These are phyloP conservation scores for Danionella dracula DNA, from an alignment of 2,797 vertebrate species.

Conservation along the genomic window DNA sequence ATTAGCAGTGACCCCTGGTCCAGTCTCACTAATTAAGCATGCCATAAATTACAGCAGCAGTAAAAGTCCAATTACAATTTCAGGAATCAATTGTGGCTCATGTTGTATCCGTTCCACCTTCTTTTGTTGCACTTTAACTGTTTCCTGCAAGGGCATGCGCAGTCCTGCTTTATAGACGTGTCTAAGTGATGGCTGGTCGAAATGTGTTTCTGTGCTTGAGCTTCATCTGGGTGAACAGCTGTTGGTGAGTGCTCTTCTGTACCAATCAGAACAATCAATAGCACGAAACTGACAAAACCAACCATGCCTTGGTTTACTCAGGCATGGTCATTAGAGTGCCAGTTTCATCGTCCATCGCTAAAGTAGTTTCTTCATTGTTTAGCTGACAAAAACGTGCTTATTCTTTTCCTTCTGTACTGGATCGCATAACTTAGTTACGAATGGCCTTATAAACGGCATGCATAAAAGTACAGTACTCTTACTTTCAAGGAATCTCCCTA, in stretches of 20 bases:
- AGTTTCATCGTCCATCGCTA: no score
- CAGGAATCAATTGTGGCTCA: background rate
- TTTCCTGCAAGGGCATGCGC: background rate
- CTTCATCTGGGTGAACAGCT: background rate
- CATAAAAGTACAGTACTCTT: no score
- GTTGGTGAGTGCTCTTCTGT: background rate
- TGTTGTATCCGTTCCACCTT: background rate
- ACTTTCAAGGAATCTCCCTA: no score
- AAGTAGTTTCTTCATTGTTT: no score
- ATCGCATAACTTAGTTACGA: no score
- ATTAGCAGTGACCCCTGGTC: background rate
- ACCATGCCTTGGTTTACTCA: background rate
- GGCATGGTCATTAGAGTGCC: background rate
- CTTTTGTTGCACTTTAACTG: background rate
- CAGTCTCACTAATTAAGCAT: conserved; percentile 6
- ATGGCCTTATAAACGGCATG: no score
- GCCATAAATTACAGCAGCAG: background rate
- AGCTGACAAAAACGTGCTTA: no score
- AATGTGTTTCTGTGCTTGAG: background rate
- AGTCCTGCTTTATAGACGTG: background rate
- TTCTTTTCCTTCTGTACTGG: no score
- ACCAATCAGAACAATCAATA: background rate
- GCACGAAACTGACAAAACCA: background rate
- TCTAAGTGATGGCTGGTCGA: background rate
- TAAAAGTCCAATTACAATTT: background rate